phyloP scores from a whole-genome alignment of 2,113 vertebrate species.

The Grammomys dolichurus region DNA sequence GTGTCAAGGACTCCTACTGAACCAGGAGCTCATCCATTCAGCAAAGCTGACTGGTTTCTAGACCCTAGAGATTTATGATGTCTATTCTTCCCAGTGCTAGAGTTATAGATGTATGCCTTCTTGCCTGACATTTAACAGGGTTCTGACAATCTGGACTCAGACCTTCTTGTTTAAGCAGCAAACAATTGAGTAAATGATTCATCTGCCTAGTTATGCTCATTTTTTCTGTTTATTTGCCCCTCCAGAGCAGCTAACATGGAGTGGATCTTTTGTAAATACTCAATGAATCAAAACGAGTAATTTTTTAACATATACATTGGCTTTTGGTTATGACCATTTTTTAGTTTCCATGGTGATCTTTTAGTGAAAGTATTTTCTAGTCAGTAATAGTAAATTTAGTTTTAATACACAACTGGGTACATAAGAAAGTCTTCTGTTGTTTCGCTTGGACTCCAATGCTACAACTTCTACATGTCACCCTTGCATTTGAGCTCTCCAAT shows the following conservation, averaged over 20 bases:
- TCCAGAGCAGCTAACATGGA: not conserved
- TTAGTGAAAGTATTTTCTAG: conserved; percentile 50
- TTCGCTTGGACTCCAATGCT: not conserved
- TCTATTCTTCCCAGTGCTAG: not conserved
- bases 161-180: not conserved
- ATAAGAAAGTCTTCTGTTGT: conserved; percentile 11
- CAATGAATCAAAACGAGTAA: not conserved
- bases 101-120: not conserved
- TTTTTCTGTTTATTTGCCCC: not conserved
- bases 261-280: conserved; percentile 15
- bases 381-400: conserved; percentile 34
- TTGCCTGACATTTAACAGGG: not conserved
- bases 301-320: not conserved
- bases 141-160: not conserved
- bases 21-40: not conserved
- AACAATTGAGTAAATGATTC: not conserved
- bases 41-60: not conserved
- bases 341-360: conserved; percentile 18
- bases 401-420: conserved; percentile 5
- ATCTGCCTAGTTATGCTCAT: not conserved
- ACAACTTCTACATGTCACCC: conserved; percentile 30
- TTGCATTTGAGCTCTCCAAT: conserved; percentile 52
- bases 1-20: not conserved
- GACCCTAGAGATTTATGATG: not conserved
- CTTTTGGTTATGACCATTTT: not conserved